These are phyloP conservation scores for Arvicanthis niloticus DNA, from an alignment of 2,113 vertebrate genomes.

Conservation along the genomic window DNA sequence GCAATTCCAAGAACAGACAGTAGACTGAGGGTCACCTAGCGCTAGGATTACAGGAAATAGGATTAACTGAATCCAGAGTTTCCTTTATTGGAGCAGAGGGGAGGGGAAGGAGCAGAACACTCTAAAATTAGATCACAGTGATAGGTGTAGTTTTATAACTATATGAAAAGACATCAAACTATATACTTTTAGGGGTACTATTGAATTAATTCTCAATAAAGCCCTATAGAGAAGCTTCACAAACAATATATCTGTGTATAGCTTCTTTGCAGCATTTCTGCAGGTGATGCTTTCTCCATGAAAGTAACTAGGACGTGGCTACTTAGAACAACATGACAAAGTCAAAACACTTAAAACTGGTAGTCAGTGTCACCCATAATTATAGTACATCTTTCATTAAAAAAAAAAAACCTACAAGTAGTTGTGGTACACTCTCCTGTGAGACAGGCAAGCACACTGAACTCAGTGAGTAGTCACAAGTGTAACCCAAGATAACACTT, in stretches of 20 bases:
- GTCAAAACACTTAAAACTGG: not conserved
- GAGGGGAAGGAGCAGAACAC: not conserved
- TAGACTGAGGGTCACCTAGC: not conserved
- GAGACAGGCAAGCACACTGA: not conserved
- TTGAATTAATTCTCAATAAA: not conserved
- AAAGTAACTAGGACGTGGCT: not conserved
- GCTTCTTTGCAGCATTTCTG: not conserved
- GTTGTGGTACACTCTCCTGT: not conserved
- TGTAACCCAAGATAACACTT: not conserved
- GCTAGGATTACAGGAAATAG: not conserved
- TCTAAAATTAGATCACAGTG: not conserved
- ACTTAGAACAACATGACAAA: not conserved
- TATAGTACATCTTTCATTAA: not conserved
- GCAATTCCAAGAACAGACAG: not conserved
- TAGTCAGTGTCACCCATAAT: not conserved
- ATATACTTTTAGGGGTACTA: not conserved
- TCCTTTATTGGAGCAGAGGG: not conserved
- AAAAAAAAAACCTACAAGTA: not conserved
- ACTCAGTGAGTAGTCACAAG: not conserved
- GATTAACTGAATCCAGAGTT: not conserved
- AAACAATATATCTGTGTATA: not conserved
- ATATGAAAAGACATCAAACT: not conserved
- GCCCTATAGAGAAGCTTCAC: too few relatives aligned
- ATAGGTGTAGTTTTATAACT: not conserved
- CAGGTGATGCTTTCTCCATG: not conserved